phyloP scores from a whole-genome alignment of 2,113 vertebrate species.

The Saimiri boliviensis region DNA sequence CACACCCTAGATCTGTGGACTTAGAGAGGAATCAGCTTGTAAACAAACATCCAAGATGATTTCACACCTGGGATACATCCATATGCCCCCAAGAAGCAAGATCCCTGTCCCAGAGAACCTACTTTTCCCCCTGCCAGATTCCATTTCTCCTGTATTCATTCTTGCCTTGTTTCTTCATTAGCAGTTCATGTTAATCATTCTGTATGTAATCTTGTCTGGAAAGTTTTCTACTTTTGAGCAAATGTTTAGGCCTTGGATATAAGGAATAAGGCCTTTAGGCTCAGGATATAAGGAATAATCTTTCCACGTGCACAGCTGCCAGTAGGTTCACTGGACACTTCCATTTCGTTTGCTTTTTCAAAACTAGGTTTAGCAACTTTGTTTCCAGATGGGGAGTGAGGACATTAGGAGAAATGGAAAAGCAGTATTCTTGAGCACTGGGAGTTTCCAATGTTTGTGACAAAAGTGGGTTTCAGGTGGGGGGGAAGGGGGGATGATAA shows the following conservation, averaged over 20 bases:
- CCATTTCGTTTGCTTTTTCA: neutral
- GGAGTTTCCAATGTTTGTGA: constrained; percentile 28
- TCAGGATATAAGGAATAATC: neutral
- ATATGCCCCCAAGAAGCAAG: rapidly evolving
- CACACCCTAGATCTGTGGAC: neutral
- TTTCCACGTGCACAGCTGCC: neutral
- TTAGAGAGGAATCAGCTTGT: neutral
- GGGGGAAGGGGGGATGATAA: neutral
- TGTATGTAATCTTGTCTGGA: neutral
- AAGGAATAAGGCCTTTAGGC: neutral
- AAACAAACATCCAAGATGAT: neutral
- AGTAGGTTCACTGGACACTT: neutral
- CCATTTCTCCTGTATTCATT: neutral
- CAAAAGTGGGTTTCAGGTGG: neutral
- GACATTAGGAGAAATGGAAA: neutral
- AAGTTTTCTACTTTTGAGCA: neutral
- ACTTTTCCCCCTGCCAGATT: neutral
- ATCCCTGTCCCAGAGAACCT: neutral
- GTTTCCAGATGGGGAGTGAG: neutral
- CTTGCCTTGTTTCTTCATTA: neutral
- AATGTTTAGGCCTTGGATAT: neutral
- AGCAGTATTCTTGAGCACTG: neutral
- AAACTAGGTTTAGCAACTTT: neutral
- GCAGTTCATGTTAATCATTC: neutral
- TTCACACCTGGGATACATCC: neutral